Evolutionary conservation across 2,113 vertebrate species (phyloP).

Genomic region (Carollia perspicillata): DNA sequence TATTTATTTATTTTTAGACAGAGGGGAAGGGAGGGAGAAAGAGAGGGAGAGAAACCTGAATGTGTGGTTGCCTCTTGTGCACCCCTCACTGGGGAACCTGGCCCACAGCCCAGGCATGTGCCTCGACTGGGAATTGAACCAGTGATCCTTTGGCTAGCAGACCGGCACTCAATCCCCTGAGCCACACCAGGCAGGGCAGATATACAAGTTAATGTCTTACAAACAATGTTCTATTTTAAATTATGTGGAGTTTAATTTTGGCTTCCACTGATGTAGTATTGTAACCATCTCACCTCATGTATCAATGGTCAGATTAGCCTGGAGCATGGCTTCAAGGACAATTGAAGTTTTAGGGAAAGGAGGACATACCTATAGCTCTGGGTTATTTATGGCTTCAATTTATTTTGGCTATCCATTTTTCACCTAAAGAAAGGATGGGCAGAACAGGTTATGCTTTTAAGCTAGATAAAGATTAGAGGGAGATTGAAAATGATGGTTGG

Average conservation of each 20-base stretch:
- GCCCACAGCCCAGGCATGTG: too few relatives aligned
- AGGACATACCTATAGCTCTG: not conserved
- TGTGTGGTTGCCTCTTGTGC: too few relatives aligned
- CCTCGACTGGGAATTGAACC: too few relatives aligned
- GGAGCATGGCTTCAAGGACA: not conserved
- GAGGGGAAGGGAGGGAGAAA: too few relatives aligned
- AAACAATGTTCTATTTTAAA: not conserved
- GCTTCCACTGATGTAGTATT: not conserved
- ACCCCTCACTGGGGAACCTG: too few relatives aligned
- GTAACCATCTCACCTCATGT: not conserved
- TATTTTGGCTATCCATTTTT: not conserved
- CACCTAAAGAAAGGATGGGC: not conserved
- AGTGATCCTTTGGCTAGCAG: too few relatives aligned
- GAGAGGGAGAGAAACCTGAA: too few relatives aligned
- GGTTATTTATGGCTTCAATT: not conserved
- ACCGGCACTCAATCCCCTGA: too few relatives aligned
- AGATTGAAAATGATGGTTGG: not conserved
- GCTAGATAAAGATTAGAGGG: not conserved
- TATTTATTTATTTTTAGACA: too few relatives aligned
- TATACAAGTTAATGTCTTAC: not conserved
- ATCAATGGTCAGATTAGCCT: not conserved
- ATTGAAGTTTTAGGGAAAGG: conserved; percentile 3
- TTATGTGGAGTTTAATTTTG: not conserved
- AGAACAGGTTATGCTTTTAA: not conserved
- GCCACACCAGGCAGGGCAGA: too few relatives aligned